phyloP scores from a whole-genome alignment of 2,113 vertebrate genomes.

The Procavia capensis region DNA sequence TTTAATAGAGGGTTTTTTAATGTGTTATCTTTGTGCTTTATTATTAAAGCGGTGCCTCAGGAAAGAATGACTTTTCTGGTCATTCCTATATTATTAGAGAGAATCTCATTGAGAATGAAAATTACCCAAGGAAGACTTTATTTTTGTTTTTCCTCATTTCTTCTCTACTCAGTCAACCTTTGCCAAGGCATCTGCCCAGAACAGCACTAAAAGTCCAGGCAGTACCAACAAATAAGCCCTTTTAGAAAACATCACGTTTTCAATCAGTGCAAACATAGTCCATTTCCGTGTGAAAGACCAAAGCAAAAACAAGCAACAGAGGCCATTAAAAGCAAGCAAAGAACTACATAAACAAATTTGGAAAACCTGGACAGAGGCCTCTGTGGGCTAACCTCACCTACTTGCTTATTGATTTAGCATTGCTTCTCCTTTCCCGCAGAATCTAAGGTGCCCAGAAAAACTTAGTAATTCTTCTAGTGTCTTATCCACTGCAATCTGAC shows the following conservation, averaged over 20 bases:
- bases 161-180: slow-evolving; percentile 1
- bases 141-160: slow-evolving; percentile 12
- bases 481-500: slow-evolving; percentile 5
- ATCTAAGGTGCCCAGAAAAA: background rate
- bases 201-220: slow-evolving; percentile 20
- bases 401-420: slow-evolving; percentile 52
- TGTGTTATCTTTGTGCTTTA: background rate
- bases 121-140: background rate
- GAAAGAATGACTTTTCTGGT: slow-evolving; percentile 11
- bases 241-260: slow-evolving; percentile 52
- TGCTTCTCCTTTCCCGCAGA: background rate
- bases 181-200: slow-evolving; percentile 29
- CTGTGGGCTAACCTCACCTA: slow-evolving; percentile 19
- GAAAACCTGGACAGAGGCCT: background rate
- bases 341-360: slow-evolving; percentile 23
- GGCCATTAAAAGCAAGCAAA: slow-evolving; percentile 46
- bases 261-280: slow-evolving; percentile 51
- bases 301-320: slow-evolving; percentile 46
- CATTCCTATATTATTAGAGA: slow-evolving; percentile 30
- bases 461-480: slow-evolving; percentile 6
- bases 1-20: background rate
- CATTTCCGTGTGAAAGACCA: slow-evolving; percentile 50
- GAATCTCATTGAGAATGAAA: slow-evolving; percentile 15
- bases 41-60: background rate
- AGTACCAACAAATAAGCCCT: slow-evolving; percentile 18